Evolutionary conservation across 2,888 invertebrate species (phyloP), one percentile per base, ranked within the genome.

Genomic region (Thera britannica): DNA sequence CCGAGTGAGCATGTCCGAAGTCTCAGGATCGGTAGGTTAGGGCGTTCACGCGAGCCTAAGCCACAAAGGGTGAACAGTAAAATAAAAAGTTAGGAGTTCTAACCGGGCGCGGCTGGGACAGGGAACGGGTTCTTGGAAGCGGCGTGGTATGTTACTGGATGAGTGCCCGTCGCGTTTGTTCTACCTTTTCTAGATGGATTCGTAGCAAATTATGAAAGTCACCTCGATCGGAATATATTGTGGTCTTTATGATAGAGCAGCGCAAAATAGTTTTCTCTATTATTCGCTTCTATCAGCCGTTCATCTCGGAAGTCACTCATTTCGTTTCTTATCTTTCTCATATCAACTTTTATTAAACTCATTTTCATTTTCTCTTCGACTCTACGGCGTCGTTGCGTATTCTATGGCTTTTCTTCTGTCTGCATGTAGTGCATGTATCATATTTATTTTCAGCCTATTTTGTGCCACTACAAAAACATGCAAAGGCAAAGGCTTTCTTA

Each of bases 31-130:
- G 79, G 82, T 82, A 82, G 86, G 85, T 87, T 87, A 88, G 90
- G 89, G 88, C 87, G 85, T 87, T 90, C 90, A 89, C 90, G 90
- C 86, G 83, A 84, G 81, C 84, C 90, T 90, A 89, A 90, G 87
- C 88, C 87, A 86, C 88, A 87, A 87, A 90, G 92, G 91, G 92
- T 89, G 88, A 88, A 83, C 86, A 83, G 86, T 83, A 86, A 90
- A 93, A 92, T 88, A 92, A 92, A 92, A 92, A 90, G 90, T 90
- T 90, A 87, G 89, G 90, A 90, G 83, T 90, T 92, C 91, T 92
- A 92, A 92, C 92, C 91, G 92, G 90, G 86, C 92, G 87, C 84
- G 86, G 82, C 86, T 85, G 87, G 89, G 88, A 84, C 87, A 85
- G 78, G 83, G 84, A 90, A 86, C 92, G 90, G 88, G 92, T 92